Percentiles rank a stretch among this genome's conserved stretches.
Conservation (phyloP, 2,113 vertebrate genomes). For the rat (Rattus norvegicus) region DNA sequence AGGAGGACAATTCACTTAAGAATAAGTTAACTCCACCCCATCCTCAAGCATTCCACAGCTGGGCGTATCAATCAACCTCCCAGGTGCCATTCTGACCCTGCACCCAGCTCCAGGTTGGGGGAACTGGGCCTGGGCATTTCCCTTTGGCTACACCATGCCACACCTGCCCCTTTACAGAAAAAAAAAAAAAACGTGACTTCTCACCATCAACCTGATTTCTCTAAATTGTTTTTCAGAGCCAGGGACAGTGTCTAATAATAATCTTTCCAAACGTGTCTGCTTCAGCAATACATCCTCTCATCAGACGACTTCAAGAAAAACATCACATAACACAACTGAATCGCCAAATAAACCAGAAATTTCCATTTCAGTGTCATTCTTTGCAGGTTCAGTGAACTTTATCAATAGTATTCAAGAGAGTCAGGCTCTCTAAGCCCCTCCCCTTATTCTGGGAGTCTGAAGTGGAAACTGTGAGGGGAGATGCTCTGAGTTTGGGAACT, state of each 20-base stretch:
- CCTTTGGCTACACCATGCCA: not conserved
- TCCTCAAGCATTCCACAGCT: not conserved
- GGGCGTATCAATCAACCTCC: not conserved
- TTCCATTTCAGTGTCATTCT: not conserved
- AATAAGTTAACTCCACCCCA: not conserved
- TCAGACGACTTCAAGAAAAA: too few relatives aligned
- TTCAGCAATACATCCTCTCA: too few relatives aligned
- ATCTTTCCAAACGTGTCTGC: too few relatives aligned
- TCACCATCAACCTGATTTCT: not conserved
- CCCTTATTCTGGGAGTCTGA: not conserved
- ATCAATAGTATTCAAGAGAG: not conserved
- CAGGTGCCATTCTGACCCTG: rapidly evolving
- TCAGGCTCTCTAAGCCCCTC: not conserved
- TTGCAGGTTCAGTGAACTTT: not conserved
- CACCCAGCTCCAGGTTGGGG: not conserved
- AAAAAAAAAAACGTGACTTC: slow-evolving; percentile 17
- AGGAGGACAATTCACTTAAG: not conserved
- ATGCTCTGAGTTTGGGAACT: not conserved
- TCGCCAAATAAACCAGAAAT: too few relatives aligned
- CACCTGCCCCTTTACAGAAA: not conserved
- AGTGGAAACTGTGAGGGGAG: not conserved
- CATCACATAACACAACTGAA: too few relatives aligned
- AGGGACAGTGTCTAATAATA: not conserved
- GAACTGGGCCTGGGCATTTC: not conserved
- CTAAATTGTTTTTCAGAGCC: not conserved